A percentile compares a stretch with the other conserved stretches of the same genome.
Evolutionary conservation across 1,140 invertebrate genomes (phyloP).

Genomic region (Brachionus asplanchnoidis): DNA sequence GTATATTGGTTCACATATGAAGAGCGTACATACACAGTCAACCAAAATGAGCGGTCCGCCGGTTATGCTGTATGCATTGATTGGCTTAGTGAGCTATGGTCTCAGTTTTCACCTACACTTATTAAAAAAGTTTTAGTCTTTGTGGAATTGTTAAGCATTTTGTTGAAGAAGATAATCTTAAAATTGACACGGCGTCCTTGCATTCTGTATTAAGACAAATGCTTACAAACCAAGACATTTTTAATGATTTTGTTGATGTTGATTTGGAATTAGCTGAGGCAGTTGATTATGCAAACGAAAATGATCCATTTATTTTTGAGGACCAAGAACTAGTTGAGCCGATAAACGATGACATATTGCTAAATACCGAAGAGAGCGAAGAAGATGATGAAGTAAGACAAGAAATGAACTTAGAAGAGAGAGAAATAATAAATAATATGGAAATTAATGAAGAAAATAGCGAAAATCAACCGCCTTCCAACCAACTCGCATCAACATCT

Average conservation of each 20-base stretch:
- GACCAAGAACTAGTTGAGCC: not conserved
- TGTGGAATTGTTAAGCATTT: not conserved
- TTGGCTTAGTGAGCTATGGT: not conserved
- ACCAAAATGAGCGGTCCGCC: not conserved
- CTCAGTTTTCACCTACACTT: not conserved
- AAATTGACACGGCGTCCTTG: not conserved
- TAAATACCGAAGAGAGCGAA: not conserved
- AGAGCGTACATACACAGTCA: not conserved
- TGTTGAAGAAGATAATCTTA: not conserved
- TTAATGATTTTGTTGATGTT: not conserved
- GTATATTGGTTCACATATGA: not conserved
- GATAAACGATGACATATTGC: not conserved
- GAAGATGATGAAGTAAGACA: not conserved
- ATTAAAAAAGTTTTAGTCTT: not conserved
- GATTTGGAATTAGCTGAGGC: not conserved
- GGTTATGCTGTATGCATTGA: not conserved
- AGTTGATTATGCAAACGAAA: not conserved
- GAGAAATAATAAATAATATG: not conserved
- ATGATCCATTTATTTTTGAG: not conserved
- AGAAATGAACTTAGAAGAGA: not conserved
- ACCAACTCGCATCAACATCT: not conserved
- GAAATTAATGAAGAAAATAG: too few relatives aligned
- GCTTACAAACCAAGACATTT: not conserved
- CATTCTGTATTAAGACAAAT: not conserved
- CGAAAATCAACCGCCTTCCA: not conserved